Evolutionary conservation across 2,113 vertebrate genomes (phyloP).

Genomic region (Cyphomyrus discorhynchus): DNA sequence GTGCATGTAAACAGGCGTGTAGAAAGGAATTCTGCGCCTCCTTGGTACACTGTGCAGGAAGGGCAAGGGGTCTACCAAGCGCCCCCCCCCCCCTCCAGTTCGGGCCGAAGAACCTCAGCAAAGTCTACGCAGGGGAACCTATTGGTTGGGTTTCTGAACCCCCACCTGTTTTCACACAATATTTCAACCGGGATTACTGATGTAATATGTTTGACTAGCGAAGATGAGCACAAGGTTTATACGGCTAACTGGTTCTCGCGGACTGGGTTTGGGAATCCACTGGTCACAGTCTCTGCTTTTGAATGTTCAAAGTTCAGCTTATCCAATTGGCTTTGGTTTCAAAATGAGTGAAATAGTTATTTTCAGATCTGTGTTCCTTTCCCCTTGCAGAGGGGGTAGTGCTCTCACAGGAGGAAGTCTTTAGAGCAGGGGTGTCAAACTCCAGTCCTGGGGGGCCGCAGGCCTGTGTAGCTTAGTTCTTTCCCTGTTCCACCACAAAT

Average conservation of each 20-base stretch:
- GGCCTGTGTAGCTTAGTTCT: too few species aligned
- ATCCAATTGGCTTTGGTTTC: not conserved
- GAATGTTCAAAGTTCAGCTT: not conserved
- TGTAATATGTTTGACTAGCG: not conserved
- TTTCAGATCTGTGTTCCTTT: not conserved
- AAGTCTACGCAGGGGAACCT: not conserved
- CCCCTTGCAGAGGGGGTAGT: not conserved
- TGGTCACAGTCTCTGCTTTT: not conserved
- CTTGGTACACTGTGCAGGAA: not conserved
- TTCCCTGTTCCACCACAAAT: too few species aligned
- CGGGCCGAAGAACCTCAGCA: not conserved
- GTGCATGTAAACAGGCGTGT: not conserved
- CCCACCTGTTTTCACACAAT: not conserved
- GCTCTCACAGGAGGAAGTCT: not conserved
- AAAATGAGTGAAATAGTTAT: not conserved
- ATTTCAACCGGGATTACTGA: not conserved
- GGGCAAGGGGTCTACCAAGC: not conserved
- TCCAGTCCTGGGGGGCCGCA: too few species aligned
- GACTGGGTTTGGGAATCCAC: not conserved
- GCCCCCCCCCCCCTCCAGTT: not conserved
- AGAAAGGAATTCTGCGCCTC: not conserved
- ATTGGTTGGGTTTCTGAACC: not conserved
- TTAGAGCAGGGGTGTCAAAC: not conserved
- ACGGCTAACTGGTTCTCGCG: not conserved
- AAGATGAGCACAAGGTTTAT: not conserved